Conservation (phyloP, 2,888 invertebrate genomes). For the Caenorhabditis japonica region DNA sequence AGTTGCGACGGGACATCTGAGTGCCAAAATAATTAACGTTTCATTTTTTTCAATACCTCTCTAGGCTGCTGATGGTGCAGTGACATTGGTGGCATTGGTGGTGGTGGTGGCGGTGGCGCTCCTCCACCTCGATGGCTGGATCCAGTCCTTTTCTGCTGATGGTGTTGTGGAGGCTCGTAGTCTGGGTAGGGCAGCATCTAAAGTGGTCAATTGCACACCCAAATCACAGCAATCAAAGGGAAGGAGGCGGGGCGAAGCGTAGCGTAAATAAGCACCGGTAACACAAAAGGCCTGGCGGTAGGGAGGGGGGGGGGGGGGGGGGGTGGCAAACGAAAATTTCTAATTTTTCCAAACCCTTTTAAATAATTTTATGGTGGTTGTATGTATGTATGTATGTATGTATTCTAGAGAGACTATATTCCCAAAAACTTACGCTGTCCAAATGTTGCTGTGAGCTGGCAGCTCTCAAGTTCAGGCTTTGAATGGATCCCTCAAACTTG, state of each 20-base stretch:
- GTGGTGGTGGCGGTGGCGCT: conserved; percentile 19
- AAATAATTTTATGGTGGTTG: not conserved
- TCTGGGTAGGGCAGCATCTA: conserved; percentile 54
- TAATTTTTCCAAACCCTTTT: not conserved
- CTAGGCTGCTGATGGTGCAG: conserved; percentile 23
- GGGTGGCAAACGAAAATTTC: not conserved
- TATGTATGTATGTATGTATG: not conserved
- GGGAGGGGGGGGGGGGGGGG: not conserved
- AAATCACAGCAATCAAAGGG: conserved; percentile 17
- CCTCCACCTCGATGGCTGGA: not conserved
- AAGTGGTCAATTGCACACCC: conserved; percentile 35
- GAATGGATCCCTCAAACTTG: conserved; percentile 68
- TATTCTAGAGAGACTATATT: no score
- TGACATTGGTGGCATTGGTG: conserved; percentile 19
- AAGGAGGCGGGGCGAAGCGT: conserved; percentile 4
- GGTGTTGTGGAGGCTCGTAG: conserved; percentile 57
- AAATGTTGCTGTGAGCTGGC: conserved; percentile 48
- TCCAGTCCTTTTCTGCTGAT: no score
- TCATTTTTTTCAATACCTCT: conserved; percentile 15
- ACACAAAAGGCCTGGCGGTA: conserved; percentile 11
- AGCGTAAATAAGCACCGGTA: conserved; percentile 10
- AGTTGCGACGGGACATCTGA: conserved; percentile 66
- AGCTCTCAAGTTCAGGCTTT: conserved; percentile 50
- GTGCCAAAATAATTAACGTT: conserved; percentile 1
- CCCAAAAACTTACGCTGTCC: conserved; percentile 47